Base-by-base conservation (phyloP, 37 sponge, comb jelly and placozoan species). In the Axinella damicornis region DNA sequence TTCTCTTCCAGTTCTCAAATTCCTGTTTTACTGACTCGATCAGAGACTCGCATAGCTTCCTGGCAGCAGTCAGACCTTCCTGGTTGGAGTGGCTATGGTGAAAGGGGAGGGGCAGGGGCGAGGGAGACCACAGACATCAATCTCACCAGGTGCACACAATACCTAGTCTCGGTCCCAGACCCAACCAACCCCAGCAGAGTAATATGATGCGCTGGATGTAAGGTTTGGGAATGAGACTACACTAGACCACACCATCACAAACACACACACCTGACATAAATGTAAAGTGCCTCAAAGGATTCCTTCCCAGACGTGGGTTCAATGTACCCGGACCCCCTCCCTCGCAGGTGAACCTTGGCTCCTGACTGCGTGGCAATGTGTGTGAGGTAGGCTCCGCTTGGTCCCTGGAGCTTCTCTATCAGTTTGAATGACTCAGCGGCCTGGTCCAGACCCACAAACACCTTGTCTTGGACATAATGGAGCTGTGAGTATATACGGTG, bases 281-380 rank as follows among this genome's bases (percentile, higher is more conserved):
- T 75, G 74, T 96, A 89, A 24, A 96, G 57, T 9, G 96, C 76
- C 39, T 96, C 96, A 84, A 96, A 96, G 1, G 92, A 81, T 46
- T 96, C 96, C 35, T 80, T 82, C 34, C 94, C 94, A 0, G 94
- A 93, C 24, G 95, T 93, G 5, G 96, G 94, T 63, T 96, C 96
- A 30, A 93, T 81, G 73, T 79, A 93, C 25, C 96, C 96, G 13
- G 96, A 96, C 14, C 94, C 94, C n/a, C 73, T 57, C 18, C 96
- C 96, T 27, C 96, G 55, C 22, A 96, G 86, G 66, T 83, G 78
- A 21, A 93, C 91, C 79, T 89, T 85, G 18, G 82, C 83, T 55
- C 87, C 87, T 4, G 90, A 82, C 70, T 84, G 80, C 4, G 65
- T 60, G 64, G 85, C 81, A 28, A 93, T 93, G 89, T 93, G 94